Evolutionary conservation across 2,113 vertebrate genomes (phyloP).

Genomic region (Neolamprologus fasciatus): DNA sequence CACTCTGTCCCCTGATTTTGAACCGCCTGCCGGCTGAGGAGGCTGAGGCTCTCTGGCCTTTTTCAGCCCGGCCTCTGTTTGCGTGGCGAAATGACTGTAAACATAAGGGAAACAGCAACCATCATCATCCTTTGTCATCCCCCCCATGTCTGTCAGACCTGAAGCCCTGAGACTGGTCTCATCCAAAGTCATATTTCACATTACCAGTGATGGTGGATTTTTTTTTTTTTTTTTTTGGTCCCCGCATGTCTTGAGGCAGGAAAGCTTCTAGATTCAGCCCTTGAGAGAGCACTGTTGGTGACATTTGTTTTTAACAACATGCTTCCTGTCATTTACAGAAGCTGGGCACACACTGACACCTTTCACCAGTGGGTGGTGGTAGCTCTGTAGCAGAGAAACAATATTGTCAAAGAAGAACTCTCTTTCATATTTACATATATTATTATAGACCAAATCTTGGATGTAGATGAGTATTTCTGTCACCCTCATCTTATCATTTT

Average conservation of each 20-base stretch:
- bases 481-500: constrained; percentile 24
- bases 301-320: background rate
- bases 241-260: background rate
- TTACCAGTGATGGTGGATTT: background rate
- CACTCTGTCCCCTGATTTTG: background rate
- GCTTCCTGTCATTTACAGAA: constrained; percentile 30
- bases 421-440: constrained; percentile 18
- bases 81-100: constrained; percentile 57
- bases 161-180: background rate
- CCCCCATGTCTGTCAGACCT: constrained; percentile 29
- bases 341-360: constrained; percentile 10
- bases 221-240: background rate
- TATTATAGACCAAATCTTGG: constrained; percentile 13
- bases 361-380: constrained; percentile 23
- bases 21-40: constrained; percentile 1
- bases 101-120: constrained; percentile 65
- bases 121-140: constrained; percentile 34
- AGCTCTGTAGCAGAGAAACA: constrained; percentile 9
- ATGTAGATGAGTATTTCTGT: constrained; percentile 14
- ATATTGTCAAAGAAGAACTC: constrained; percentile 5
- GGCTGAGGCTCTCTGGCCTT: constrained; percentile 55
- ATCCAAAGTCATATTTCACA: background rate
- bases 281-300: background rate
- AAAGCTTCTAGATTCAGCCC: background rate
- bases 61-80: constrained; percentile 49